Base-by-base conservation (phyloP, 2,113 vertebrate species). In the Callionymus lyra region DNA sequence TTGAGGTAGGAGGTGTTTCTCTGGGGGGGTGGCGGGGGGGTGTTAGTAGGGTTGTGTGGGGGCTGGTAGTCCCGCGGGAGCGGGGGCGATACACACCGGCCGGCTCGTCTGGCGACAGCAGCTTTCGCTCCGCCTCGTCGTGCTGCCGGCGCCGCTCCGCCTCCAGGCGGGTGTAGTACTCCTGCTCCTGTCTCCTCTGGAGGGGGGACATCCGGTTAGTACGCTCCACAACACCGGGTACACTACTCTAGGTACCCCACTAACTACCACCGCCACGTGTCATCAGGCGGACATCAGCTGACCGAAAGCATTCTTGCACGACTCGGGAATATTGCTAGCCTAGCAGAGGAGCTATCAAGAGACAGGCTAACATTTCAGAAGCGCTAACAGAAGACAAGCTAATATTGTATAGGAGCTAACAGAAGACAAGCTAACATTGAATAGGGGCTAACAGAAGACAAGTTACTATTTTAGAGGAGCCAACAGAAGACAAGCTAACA, bases 1-100 rank as follows among this genome's bases (percentile, higher is more conserved):
- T 97, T 97, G 88, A 97, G 93, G 93, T 91, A 94, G 86, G 93
- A 96, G 81, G 93, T 84, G 76, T 94, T 91, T 87, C 93, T 92
- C 86, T 97, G 94, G 71, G 94, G 92, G 47, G 93, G 95, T 79
- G 91, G 90, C 51, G 94, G 94, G 80, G 95, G 94, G 44, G 42
- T 77, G 77, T 77, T 82, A 79, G 65, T 76, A 76, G 72, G 62
- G 85, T 82, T 77, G 86, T 76, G 41, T 10, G 41, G 84, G 78
- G 89, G 90, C 74, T 92, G 90, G 80, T 97, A 98, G 79, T 97
- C 93, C 86, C 84, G 78, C 65, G 94, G 94, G 62, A 93, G 92
- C 1, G 93, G 94, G 63, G 94, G 94, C 94, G 88, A 89, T 93
- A 87, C 89, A 97, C 92, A 89, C 92, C 92, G 68, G 74, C 74